phyloP scores from a whole-genome alignment of 64 coral and sea anemone genomes.

The Stichodactyla mertensii region DNA sequence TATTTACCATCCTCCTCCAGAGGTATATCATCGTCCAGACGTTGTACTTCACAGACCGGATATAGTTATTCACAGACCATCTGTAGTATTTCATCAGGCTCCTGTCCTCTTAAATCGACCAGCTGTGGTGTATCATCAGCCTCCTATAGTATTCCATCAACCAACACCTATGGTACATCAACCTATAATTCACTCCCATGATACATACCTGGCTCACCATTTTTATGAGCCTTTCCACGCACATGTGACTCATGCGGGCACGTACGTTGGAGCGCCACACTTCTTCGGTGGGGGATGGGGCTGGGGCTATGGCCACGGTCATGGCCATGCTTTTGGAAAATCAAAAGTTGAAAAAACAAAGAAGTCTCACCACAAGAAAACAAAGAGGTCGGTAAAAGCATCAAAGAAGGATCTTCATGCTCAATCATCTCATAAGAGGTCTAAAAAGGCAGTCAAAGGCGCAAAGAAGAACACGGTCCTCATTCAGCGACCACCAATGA shows the following conservation, averaged over 20 bases:
- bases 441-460: constrained; percentile 19
- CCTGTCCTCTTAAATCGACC: constrained; percentile 63
- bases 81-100: constrained; percentile 70
- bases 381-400: constrained; percentile 32
- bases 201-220: constrained; percentile 34
- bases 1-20: constrained; percentile 80
- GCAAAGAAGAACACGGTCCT: constrained; percentile 79
- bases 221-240: constrained; percentile 41
- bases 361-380: neutral
- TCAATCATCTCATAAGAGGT: neutral
- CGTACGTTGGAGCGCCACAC: constrained; percentile 51
- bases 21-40: constrained; percentile 73
- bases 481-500: constrained; percentile 63
- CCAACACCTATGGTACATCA: constrained; percentile 55
- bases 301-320: neutral
- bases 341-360: constrained; percentile 7
- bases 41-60: constrained; percentile 67
- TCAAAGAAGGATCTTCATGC: neutral
- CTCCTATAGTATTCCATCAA: constrained; percentile 51
- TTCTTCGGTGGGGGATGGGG: constrained; percentile 36
- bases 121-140: constrained; percentile 69
- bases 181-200: constrained; percentile 51
- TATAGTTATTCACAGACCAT: constrained; percentile 65
- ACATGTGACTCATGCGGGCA: constrained; percentile 38
- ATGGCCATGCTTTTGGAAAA: constrained; percentile 47